Evolutionary conservation across 2,797 vertebrate genomes (phyloP).

Genomic region (Tadarida brasiliensis): DNA sequence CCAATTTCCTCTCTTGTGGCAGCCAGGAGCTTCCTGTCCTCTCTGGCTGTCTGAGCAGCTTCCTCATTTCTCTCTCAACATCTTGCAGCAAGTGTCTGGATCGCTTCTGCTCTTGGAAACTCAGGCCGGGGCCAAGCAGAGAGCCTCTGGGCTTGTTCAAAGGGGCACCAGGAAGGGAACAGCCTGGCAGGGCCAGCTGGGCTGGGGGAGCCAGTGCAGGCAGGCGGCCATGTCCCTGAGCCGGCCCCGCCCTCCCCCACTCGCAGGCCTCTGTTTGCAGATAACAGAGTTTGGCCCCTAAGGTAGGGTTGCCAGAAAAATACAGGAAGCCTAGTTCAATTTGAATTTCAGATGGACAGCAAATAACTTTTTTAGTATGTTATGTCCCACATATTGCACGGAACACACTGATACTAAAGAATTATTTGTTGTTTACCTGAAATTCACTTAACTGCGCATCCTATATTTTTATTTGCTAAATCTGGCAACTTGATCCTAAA

Average conservation of each 20-base stretch:
- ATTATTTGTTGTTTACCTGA: background rate
- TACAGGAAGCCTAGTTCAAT: background rate
- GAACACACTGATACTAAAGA: background rate
- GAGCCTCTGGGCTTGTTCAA: background rate
- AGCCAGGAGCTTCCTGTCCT: conserved; percentile 32
- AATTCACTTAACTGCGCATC: background rate
- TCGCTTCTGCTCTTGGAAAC: background rate
- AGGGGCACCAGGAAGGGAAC: background rate
- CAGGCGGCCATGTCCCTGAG: background rate
- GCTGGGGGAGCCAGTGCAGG: background rate
- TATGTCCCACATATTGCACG: background rate
- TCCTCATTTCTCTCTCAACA: conserved; percentile 15
- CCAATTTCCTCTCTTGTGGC: background rate
- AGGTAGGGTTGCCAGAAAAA: background rate
- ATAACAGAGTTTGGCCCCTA: background rate
- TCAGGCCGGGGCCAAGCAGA: background rate
- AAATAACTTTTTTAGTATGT: background rate
- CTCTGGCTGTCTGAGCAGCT: background rate
- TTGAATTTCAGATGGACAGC: background rate
- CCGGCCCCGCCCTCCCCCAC: background rate
- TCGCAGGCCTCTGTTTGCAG: background rate
- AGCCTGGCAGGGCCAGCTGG: background rate
- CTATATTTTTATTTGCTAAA: conserved; percentile 43
- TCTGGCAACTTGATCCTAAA: background rate
- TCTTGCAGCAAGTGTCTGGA: conserved; percentile 39